Conservation (phyloP, 2,113 vertebrate genomes). For the Catagonus wagneri region DNA sequence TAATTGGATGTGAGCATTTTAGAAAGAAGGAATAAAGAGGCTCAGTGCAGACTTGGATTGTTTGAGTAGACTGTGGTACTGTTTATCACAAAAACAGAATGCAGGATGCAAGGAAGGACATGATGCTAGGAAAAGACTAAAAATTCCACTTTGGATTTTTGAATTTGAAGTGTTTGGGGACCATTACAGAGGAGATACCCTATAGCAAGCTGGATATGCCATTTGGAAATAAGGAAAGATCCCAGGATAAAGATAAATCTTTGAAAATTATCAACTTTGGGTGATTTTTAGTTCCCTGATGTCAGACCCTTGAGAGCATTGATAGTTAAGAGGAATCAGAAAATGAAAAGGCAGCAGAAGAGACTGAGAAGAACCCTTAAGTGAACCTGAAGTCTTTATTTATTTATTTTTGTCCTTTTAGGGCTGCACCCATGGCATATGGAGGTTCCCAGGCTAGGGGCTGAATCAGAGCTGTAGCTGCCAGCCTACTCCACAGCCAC, state of each 20-base stretch:
- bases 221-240: not conserved
- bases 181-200: not conserved
- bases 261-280: not conserved
- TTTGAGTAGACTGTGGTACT: not conserved
- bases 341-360: not conserved
- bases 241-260: not conserved
- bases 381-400: not conserved
- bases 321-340: not conserved
- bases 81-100: not conserved
- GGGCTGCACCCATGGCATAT: too few species aligned
- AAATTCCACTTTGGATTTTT: constrained; percentile 28
- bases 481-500: too few species aligned
- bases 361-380: not conserved
- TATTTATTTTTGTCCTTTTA: too few species aligned
- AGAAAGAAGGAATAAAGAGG: constrained; percentile 1
- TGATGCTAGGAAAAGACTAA: not conserved
- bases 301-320: not conserved
- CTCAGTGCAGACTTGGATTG: not conserved
- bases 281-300: not conserved
- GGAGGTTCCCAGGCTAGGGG: too few species aligned
- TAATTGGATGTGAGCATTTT: not conserved
- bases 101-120: not conserved
- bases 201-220: not conserved
- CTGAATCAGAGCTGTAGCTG: too few species aligned
- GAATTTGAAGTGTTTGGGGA: not conserved